These are phyloP conservation scores for Ariopsis seemanni DNA, from an alignment of 2,113 vertebrate species.

Conservation along the genomic window DNA sequence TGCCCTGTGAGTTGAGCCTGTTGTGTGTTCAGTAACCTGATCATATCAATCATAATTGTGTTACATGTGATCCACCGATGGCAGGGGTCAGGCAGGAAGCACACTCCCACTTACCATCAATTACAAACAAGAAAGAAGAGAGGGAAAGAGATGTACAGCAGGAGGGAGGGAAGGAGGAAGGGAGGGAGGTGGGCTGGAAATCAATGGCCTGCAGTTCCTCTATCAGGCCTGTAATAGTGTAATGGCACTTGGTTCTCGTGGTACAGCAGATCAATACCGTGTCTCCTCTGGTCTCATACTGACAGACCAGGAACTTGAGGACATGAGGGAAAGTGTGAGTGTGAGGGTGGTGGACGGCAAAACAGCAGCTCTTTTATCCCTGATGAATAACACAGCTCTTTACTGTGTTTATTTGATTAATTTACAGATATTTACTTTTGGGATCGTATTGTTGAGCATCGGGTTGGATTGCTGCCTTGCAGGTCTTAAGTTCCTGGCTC, in stretches of 20 bases:
- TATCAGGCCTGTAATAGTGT: conserved; percentile 82
- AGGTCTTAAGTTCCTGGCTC: not conserved
- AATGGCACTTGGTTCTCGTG: conserved; percentile 80
- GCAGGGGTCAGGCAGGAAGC: conserved; percentile 86
- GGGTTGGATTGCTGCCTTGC: not conserved
- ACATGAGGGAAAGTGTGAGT: conserved; percentile 29
- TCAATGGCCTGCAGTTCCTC: conserved; percentile 88
- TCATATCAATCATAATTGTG: conserved; percentile 92
- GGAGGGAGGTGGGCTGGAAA: conserved; percentile 74
- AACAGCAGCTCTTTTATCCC: conserved; percentile 8
- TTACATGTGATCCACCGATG: conserved; percentile 90
- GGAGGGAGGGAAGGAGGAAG: conserved; percentile 64
- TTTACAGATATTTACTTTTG: not conserved
- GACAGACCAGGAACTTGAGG: conserved; percentile 61
- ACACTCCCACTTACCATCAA: conserved; percentile 90
- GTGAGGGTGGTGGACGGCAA: not conserved
- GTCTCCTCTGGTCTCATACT: conserved; percentile 71
- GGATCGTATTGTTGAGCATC: not conserved
- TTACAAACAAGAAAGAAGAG: conserved; percentile 84
- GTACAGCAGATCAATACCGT: conserved; percentile 81
- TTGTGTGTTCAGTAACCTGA: conserved; percentile 79
- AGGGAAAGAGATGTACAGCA: conserved; percentile 76
- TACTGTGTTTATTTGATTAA: not conserved
- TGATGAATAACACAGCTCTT: not conserved
- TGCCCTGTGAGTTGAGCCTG: conserved; percentile 62